Conservation (phyloP, 2,797 vertebrate species). For the Strix occidentalis region DNA sequence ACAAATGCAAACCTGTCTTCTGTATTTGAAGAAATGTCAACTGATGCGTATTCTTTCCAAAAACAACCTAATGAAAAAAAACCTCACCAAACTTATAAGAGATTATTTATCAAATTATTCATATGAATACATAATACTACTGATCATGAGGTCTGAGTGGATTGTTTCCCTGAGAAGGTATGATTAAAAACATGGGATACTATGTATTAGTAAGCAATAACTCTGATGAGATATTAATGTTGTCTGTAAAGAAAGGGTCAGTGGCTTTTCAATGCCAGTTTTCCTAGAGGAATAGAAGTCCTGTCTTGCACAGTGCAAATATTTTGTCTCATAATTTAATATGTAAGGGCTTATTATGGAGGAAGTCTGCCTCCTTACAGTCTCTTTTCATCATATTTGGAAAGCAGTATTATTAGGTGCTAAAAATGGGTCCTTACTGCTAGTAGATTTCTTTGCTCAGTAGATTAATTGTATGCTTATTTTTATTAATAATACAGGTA, state of each 20-base stretch:
- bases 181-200: background rate
- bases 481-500: background rate
- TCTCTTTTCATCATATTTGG: background rate
- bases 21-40: background rate
- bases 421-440: background rate
- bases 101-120: slow-evolving; percentile 4
- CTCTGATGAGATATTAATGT: background rate
- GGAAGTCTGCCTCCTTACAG: background rate
- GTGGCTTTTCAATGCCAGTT: background rate
- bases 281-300: background rate
- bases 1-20: background rate
- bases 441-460: background rate
- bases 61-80: background rate
- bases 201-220: background rate
- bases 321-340: background rate
- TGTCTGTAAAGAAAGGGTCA: background rate
- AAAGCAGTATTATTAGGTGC: background rate
- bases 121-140: background rate
- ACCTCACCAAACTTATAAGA: background rate
- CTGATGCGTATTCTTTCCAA: background rate
- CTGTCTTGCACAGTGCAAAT: background rate
- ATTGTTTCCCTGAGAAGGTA: background rate
- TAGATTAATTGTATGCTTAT: background rate
- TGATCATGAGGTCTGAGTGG: background rate
- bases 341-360: background rate